These are phyloP conservation scores for Polyommatus iphigenia DNA, from an alignment of 2,888 invertebrate species.

Conservation along the genomic window DNA sequence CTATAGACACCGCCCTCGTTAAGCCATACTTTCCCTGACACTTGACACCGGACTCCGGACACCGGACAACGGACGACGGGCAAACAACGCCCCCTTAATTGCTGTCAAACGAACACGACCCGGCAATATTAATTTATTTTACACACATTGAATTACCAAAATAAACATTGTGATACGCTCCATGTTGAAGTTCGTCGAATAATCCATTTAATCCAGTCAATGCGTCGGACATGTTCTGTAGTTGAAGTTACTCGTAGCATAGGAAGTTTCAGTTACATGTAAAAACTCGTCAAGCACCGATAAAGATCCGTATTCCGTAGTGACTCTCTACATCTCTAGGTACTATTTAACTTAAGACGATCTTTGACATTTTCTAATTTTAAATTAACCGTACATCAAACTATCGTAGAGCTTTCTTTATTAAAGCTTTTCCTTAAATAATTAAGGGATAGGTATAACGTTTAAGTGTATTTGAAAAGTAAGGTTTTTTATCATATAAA, in stretches of 20 bases:
- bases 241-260: not conserved
- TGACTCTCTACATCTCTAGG: not conserved
- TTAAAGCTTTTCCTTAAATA: too few relatives aligned
- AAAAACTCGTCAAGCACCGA: not conserved
- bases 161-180: constrained; percentile 32
- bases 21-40: constrained; percentile 45
- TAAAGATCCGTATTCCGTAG: not conserved
- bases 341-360: not conserved
- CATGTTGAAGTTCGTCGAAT: not conserved
- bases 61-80: constrained; percentile 43
- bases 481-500: too few relatives aligned
- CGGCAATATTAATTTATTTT: constrained; percentile 39
- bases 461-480: too few relatives aligned
- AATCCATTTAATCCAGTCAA: not conserved
- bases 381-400: not conserved
- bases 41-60: constrained; percentile 56
- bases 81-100: constrained; percentile 40
- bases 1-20: constrained; percentile 36
- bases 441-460: too few relatives aligned
- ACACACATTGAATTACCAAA: constrained; percentile 34
- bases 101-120: constrained; percentile 41
- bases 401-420: not conserved
- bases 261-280: not conserved
- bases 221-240: not conserved
- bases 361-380: not conserved